Evolutionary conservation across 2,888 invertebrate species (phyloP).

Genomic region (Onthophagus sagittarius): DNA sequence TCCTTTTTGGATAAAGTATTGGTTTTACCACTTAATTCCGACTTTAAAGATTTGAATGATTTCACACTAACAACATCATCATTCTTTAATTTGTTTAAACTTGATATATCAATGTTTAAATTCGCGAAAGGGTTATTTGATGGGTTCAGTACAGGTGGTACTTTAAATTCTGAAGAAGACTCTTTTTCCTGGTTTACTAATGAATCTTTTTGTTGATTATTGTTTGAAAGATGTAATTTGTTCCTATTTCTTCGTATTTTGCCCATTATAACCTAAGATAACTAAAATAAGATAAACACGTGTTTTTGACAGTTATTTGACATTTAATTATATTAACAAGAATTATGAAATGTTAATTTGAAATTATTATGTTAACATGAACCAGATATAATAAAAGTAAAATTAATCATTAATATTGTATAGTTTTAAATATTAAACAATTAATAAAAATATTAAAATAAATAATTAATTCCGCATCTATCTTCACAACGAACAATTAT

Average conservation of each 20-base stretch:
- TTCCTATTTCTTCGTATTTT: constrained; percentile 16
- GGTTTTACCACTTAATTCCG: constrained; percentile 27
- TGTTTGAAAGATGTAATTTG: constrained; percentile 12
- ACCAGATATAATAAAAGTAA: too few relatives aligned
- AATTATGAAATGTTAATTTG: too few relatives aligned
- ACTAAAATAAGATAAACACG: neutral
- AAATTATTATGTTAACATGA: too few relatives aligned
- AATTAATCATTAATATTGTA: too few relatives aligned
- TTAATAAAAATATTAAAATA: too few relatives aligned
- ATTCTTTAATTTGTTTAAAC: constrained; percentile 29
- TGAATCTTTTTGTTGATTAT: neutral
- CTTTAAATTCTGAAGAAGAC: neutral
- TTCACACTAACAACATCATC: constrained; percentile 38
- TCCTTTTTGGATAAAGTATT: constrained; percentile 39
- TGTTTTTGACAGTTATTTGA: neutral
- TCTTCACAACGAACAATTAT: too few relatives aligned
- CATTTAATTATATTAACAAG: too few relatives aligned
- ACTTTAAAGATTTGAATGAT: constrained; percentile 40
- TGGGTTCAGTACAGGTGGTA: constrained; percentile 19
- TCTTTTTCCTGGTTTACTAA: neutral
- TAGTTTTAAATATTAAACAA: too few relatives aligned
- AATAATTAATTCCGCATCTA: too few relatives aligned
- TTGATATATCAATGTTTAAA: constrained; percentile 31
- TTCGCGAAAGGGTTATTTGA: constrained; percentile 34
- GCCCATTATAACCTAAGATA: constrained; percentile 15